Evolutionary conservation across 2,797 vertebrate genomes (phyloP), one percentile per base, ranked within the genome.

Genomic region (Pachyuromys duprasi): DNA sequence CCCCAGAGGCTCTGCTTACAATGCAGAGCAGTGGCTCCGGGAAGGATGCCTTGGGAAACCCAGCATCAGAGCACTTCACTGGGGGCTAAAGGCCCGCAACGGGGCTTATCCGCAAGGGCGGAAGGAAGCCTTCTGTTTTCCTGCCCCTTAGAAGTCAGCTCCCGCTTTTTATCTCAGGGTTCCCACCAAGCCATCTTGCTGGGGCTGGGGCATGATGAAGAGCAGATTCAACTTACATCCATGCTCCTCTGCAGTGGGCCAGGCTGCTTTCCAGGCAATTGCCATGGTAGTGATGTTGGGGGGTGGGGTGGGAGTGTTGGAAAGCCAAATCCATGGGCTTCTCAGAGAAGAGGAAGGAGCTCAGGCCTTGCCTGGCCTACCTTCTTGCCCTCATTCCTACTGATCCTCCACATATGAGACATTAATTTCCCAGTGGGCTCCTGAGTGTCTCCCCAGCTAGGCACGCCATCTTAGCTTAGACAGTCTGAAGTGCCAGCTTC

Each of bases 61-160:
- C 98, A 99, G 99, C 99, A 99, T 49, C 49, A 99, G 99, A 99
- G 98, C 97, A 98, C 98, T 99, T 99, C 99, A 99, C 99, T 99
- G 99, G 99, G 98, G 98, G 98, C 96, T 99, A 99, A 99, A 99
- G 99, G 98, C 99, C 98, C 97, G 98, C 99, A 99, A 99, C 99
- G 99, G 99, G 99, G 98, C 98, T 98, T 99, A 99, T 99, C 98
- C 97, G 69, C 93, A 95, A 13, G 93, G 97, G 98, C 96, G 96
- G 97, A 98, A 98, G 98, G 99, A 99, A 98, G 97, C 93, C 97
- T 97, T 98, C 98, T 98, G 98, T 99, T 99, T 99, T 98, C 97
- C 97, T 98, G 98, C 96, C 96, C 91, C 55, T 83, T 96, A 98
- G 98, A 98, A 98, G 97, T 67, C 90, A 93, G 98, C 95, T 98